Percentiles rank a stretch among this genome's conserved stretches.
Conservation (phyloP, 2,113 vertebrate species). For the Lophotis ruficrista region DNA sequence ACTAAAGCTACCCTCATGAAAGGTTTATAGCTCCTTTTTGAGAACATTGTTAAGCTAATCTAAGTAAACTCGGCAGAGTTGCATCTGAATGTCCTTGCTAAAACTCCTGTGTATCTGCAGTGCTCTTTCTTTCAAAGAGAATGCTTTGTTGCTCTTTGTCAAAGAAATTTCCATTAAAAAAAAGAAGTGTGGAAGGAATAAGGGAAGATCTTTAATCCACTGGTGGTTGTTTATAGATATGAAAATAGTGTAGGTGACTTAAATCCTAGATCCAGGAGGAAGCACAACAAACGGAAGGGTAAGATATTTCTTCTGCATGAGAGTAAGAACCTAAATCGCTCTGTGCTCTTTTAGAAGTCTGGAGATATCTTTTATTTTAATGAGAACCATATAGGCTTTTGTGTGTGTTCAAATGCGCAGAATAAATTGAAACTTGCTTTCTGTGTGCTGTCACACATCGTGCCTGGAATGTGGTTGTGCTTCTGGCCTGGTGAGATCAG, state of each 20-base stretch:
- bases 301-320: slow-evolving; percentile 7
- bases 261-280: background rate
- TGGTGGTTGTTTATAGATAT: slow-evolving; percentile 9
- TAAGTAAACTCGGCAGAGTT: background rate
- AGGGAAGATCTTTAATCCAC: slow-evolving; percentile 14
- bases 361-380: slow-evolving; percentile 51
- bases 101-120: slow-evolving; percentile 30
- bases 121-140: slow-evolving; percentile 20
- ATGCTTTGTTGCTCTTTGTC: slow-evolving; percentile 33
- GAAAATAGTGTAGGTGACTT: slow-evolving; percentile 9
- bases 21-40: slow-evolving; percentile 30
- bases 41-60: slow-evolving; percentile 39
- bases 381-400: slow-evolving; percentile 56
- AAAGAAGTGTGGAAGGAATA: background rate
- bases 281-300: background rate
- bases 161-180: slow-evolving; percentile 47
- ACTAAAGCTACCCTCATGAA: background rate
- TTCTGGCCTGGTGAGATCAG: slow-evolving; percentile 61
- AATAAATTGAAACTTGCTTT: slow-evolving; percentile 62
- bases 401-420: slow-evolving; percentile 52
- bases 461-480: slow-evolving; percentile 39
- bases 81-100: slow-evolving; percentile 19
- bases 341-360: slow-evolving; percentile 22
- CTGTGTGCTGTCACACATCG: slow-evolving; percentile 43
- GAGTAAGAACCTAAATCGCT: background rate